phyloP scores from a whole-genome alignment of 1,140 invertebrate genomes.

The Charaxes varanes region DNA sequence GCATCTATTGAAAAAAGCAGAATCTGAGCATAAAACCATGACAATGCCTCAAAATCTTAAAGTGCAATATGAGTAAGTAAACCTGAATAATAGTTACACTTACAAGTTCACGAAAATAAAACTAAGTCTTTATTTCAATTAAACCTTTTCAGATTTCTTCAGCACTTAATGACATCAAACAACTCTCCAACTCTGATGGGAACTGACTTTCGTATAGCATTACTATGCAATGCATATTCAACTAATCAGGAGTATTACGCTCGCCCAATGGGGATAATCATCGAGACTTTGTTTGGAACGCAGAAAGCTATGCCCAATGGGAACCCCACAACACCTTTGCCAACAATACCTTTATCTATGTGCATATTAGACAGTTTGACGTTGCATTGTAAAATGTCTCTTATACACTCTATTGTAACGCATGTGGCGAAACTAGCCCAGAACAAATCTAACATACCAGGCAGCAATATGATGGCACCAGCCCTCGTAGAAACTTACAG shows the following conservation, averaged over 20 bases:
- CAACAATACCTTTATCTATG: constrained; percentile 92
- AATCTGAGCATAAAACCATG: constrained; percentile 86
- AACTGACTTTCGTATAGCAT: constrained; percentile 90
- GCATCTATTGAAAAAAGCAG: constrained; percentile 94
- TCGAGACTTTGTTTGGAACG: constrained; percentile 89
- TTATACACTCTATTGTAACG: constrained; percentile 95
- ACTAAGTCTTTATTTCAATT: not conserved
- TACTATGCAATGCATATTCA: constrained; percentile 96
- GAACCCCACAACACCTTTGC: constrained; percentile 72
- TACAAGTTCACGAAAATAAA: not conserved
- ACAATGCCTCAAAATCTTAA: constrained; percentile 89
- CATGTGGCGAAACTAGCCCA: constrained; percentile 92
- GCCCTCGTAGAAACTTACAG: constrained; percentile 97
- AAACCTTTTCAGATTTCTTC: constrained; percentile 77
- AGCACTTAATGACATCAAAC: constrained; percentile 85
- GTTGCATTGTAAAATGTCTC: constrained; percentile 97
- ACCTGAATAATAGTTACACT: not conserved
- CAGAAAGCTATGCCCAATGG: constrained; percentile 76
- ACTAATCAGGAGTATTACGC: constrained; percentile 90
- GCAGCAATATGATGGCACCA: constrained; percentile 82
- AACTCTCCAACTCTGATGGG: constrained; percentile 80
- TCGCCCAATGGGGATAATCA: constrained; percentile 89
- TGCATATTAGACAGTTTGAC: constrained; percentile 95
- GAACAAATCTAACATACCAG: constrained; percentile 84
- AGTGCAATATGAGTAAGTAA: constrained; percentile 87